Percentiles rank a stretch among this genome's conserved stretches.
Evolutionary conservation across 1,140 invertebrate genomes (phyloP).

Genomic region (Aleiodes sp.): DNA sequence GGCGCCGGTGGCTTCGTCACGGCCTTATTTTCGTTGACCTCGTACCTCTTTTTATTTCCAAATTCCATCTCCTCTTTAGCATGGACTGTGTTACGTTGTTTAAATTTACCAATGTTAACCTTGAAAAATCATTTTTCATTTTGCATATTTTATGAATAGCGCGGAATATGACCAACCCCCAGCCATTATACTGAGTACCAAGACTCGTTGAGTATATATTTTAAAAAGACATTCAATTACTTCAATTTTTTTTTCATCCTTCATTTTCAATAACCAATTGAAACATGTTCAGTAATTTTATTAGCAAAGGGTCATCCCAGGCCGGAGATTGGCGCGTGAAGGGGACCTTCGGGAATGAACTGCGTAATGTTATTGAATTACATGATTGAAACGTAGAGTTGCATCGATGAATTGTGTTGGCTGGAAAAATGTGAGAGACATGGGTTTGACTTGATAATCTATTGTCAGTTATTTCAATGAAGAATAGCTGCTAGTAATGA

Average conservation of each 20-base stretch:
- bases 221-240: neutral
- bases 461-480: conserved; percentile 59
- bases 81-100: neutral
- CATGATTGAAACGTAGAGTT: conserved; percentile 4
- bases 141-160: neutral
- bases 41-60: conserved; percentile 42
- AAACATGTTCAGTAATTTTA: conserved; percentile 18
- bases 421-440: conserved; percentile 5
- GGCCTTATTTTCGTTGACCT: conserved; percentile 50
- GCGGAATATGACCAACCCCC: neutral
- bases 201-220: neutral
- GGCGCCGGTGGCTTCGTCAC: conserved; percentile 59
- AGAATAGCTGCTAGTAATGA: conserved; percentile 66
- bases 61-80: conserved; percentile 32
- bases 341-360: conserved; percentile 25
- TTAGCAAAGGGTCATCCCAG: conserved; percentile 47
- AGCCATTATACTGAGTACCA: too few species aligned
- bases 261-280: conserved; percentile 20
- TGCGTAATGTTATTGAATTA: conserved; percentile 5
- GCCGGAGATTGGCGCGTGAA: conserved; percentile 59
- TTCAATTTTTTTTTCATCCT: neutral
- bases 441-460: conserved; percentile 59
- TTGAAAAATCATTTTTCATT: conserved; percentile 16
- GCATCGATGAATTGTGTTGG: conserved; percentile 14
- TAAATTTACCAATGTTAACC: neutral